Evolutionary conservation across 2,113 vertebrate genomes (phyloP).

Genomic region (Pseudopodoces humilis): DNA sequence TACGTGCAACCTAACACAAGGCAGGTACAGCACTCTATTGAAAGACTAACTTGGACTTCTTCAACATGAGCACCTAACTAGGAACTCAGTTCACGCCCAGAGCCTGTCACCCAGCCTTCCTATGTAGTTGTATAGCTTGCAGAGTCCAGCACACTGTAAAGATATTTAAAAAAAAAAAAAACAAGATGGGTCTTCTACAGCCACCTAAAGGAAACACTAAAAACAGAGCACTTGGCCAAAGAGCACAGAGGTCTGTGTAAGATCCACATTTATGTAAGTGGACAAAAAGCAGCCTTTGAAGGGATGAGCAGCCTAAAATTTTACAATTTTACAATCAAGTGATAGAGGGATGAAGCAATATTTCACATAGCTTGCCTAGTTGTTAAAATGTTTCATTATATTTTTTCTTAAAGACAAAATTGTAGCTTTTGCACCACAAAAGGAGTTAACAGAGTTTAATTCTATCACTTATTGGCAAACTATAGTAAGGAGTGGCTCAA

Average conservation of each 20-base stretch:
- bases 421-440: background rate
- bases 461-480: background rate
- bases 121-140: fast-evolving
- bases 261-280: background rate
- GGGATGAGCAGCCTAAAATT: background rate
- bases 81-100: background rate
- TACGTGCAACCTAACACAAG: background rate
- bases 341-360: background rate
- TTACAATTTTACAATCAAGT: background rate
- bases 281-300: background rate
- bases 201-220: background rate
- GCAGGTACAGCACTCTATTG: background rate
- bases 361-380: fast-evolving
- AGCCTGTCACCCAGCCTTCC: background rate
- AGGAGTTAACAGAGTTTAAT: background rate
- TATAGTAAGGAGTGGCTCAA: background rate
- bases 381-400: background rate
- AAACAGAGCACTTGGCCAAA: background rate
- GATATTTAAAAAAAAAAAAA: too few relatives aligned
- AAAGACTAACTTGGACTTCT: background rate
- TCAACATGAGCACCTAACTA: background rate
- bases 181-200: background rate
- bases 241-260: background rate
- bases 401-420: background rate
- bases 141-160: background rate